phyloP scores from a whole-genome alignment of 2,113 vertebrate species.

The Synchiropus splendidus region DNA sequence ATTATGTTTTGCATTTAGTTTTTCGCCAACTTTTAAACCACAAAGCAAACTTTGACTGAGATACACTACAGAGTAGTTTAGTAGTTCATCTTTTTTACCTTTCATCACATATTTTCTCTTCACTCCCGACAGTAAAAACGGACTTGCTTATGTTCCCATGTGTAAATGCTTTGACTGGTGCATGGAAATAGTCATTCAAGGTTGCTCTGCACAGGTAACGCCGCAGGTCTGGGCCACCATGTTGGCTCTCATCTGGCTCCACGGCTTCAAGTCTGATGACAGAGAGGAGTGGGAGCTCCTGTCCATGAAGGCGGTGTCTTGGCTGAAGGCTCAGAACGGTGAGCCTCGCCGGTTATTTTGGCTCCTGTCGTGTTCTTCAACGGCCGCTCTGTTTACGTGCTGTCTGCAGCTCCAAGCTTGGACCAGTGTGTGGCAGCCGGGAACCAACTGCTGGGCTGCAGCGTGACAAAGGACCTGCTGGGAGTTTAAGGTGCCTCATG shows the following conservation, averaged over 20 bases:
- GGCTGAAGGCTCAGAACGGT: slow-evolving; percentile 60
- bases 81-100: no score
- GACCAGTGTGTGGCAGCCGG: slow-evolving; percentile 44
- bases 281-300: slow-evolving; percentile 68
- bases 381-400: neutral
- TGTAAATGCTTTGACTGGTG: neutral
- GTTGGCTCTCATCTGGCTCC: slow-evolving; percentile 74
- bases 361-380: neutral
- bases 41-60: no score
- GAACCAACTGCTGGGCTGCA: slow-evolving; percentile 38
- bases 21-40: no score
- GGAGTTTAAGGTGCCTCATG: slow-evolving; percentile 15
- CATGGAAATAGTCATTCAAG: no score
- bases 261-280: slow-evolving; percentile 49
- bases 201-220: slow-evolving; percentile 44
- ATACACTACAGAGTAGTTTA: no score
- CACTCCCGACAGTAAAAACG: no score
- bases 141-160: neutral
- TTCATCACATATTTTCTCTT: neutral
- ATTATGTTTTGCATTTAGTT: no score
- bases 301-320: slow-evolving; percentile 65
- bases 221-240: slow-evolving; percentile 69
- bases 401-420: slow-evolving; percentile 23
- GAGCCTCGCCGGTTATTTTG: neutral
- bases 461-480: slow-evolving; percentile 28